Evolutionary conservation across 2,888 invertebrate species (phyloP).

Genomic region (Trissoscelio sp.): DNA sequence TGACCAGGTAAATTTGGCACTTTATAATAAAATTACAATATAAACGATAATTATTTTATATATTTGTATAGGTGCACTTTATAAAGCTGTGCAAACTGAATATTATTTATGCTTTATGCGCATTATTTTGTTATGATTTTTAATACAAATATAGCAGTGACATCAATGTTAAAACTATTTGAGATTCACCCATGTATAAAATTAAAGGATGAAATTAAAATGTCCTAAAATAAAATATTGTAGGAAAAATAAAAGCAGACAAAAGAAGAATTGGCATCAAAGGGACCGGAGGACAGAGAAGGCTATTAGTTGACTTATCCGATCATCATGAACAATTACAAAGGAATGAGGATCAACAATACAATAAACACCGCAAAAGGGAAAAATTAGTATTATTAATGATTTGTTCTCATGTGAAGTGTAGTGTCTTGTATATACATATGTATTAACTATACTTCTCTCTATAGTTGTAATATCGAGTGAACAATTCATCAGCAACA

Average conservation of each 20-base stretch:
- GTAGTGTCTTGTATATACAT: slow-evolving; percentile 83
- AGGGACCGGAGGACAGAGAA: slow-evolving; percentile 58
- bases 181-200: too few species aligned
- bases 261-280: slow-evolving; percentile 46
- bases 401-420: slow-evolving; percentile 83
- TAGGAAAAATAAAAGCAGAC: slow-evolving; percentile 22
- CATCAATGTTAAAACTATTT: too few species aligned
- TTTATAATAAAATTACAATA: too few species aligned
- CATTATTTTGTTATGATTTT: too few species aligned
- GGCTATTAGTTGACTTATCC: slow-evolving; percentile 74
- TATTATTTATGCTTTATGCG: too few species aligned
- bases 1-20: too few species aligned
- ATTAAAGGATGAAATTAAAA: too few species aligned
- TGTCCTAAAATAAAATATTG: too few species aligned
- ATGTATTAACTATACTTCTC: slow-evolving; percentile 80
- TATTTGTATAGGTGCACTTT: too few species aligned
- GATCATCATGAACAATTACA: slow-evolving; percentile 72
- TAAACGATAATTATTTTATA: too few species aligned
- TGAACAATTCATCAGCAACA: slow-evolving; percentile 65
- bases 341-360: slow-evolving; percentile 73
- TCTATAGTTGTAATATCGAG: slow-evolving; percentile 78
- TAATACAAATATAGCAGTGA: too few species aligned
- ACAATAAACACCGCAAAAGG: slow-evolving; percentile 77
- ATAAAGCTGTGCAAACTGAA: too few species aligned
- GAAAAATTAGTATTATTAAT: slow-evolving; percentile 79